Conservation (phyloP, 1,140 invertebrate genomes). For the Magallana angulata region DNA sequence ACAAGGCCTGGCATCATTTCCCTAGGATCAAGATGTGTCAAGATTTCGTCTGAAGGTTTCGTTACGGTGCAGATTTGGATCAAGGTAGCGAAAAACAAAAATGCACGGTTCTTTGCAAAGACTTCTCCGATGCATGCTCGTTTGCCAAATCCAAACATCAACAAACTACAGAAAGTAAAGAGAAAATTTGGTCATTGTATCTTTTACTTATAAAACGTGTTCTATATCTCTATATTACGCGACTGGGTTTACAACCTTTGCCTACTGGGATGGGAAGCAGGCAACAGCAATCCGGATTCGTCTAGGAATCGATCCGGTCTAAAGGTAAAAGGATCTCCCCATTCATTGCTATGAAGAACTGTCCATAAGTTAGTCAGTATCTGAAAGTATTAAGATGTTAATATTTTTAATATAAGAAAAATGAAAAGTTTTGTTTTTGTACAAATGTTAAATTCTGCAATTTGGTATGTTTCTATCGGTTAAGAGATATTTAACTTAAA, state of each 20-base stretch:
- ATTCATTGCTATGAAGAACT: constrained; percentile 88
- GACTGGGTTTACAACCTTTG: constrained; percentile 57
- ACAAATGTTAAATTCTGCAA: too few relatives aligned
- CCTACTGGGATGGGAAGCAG: constrained; percentile 58
- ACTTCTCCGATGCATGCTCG: constrained; percentile 25
- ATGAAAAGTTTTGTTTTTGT: too few relatives aligned
- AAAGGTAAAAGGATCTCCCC: constrained; percentile 87
- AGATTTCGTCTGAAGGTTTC: too few relatives aligned
- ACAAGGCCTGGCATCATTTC: background rate
- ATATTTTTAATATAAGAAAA: too few relatives aligned
- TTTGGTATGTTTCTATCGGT: too few relatives aligned
- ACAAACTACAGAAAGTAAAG: background rate
- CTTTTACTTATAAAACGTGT: too few relatives aligned
- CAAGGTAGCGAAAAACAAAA: constrained; percentile 20
- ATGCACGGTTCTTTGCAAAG: constrained; percentile 20
- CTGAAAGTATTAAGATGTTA: background rate
- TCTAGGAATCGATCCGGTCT: constrained; percentile 83
- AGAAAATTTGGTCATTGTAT: too few relatives aligned
- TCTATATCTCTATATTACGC: too few relatives aligned
- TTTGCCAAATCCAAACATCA: constrained; percentile 39
- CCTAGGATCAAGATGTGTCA: background rate
- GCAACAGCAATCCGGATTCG: constrained; percentile 59
- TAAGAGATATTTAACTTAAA: too few relatives aligned
- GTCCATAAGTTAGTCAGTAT: constrained; percentile 88
- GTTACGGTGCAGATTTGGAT: background rate